These are phyloP conservation scores for Hipparchia sbordonii DNA, from an alignment of 2,888 invertebrate species.

Conservation along the genomic window DNA sequence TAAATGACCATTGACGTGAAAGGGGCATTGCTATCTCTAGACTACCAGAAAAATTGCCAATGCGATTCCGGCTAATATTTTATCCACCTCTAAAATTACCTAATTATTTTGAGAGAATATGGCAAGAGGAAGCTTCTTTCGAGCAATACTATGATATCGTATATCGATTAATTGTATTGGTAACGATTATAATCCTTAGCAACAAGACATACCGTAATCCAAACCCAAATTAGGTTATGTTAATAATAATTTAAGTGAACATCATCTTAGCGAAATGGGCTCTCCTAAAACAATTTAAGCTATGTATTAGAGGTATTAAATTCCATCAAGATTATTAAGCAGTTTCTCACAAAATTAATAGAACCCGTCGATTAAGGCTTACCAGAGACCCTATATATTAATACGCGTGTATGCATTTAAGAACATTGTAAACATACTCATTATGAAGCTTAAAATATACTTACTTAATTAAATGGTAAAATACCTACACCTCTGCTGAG, in stretches of 20 bases:
- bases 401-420: neutral
- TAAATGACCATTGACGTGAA: too few relatives aligned
- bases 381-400: neutral
- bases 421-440: too few relatives aligned
- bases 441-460: too few relatives aligned
- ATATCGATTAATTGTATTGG: neutral
- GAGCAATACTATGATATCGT: neutral
- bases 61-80: too few relatives aligned
- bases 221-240: neutral
- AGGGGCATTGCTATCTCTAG: too few relatives aligned
- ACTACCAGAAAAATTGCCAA: too few relatives aligned
- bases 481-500: too few relatives aligned
- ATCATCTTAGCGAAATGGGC: neutral
- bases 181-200: neutral
- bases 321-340: constrained; percentile 19
- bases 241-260: constrained; percentile 12
- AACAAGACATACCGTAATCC: neutral
- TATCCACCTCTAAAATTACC: too few relatives aligned
- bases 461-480: too few relatives aligned
- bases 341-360: constrained; percentile 16
- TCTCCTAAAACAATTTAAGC: constrained; percentile 17
- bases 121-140: neutral
- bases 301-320: constrained; percentile 20
- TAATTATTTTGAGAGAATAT: too few relatives aligned
- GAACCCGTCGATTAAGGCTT: constrained; percentile 8